Base-by-base conservation (phyloP, 2,888 invertebrate species). In the Serripes groenlandicus region DNA sequence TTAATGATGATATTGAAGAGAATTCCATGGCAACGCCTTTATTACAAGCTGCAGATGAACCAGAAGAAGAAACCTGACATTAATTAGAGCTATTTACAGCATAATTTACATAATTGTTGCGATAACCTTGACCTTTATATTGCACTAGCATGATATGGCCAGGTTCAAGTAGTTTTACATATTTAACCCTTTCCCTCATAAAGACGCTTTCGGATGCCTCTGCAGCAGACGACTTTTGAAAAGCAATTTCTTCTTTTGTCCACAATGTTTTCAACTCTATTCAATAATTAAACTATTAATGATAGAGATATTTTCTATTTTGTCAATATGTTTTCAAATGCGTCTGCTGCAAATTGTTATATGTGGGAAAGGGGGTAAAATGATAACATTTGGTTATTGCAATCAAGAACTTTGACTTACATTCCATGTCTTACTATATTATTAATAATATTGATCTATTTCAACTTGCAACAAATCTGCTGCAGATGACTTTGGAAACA, bases 31-130 rank as follows among this genome's bases (percentile, higher is more conserved):
- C 26, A 58, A 71, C 66, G 32, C 75, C 54, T 28, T 52, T 82
- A 30, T 75, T 82, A 71, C 78, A 71, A 71, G 82, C 82, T 37
- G 78, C 70, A 75, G 66, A 66, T 42, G 76, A 76, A 54, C 81
- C 81, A 69, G 74, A 37, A 69, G 69, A 74, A 15, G 81, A 77
- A 11, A 54, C 28, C 21, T 49, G 26, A 68, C 42, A 49, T 3
- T 21, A 11, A 68, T 9, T 32, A 3, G 23, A 32, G 21, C 21
- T 34, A 18, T 23, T 18, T n/a, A 26, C 23, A 11, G 5, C n/a
- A n/a, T n/a, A n/a, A n/a, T n/a, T n/a, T n/a, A 62, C 23, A 28
- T 62, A 15, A 11, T 21, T 23, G 23, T 11, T n/a, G 54, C 5
- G 11, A 54, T 54, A 4, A 7, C 54, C 54, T 54, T 54, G n/a